Evolutionary conservation across 2,113 vertebrate genomes (phyloP).

Genomic region (Cairina moschata): DNA sequence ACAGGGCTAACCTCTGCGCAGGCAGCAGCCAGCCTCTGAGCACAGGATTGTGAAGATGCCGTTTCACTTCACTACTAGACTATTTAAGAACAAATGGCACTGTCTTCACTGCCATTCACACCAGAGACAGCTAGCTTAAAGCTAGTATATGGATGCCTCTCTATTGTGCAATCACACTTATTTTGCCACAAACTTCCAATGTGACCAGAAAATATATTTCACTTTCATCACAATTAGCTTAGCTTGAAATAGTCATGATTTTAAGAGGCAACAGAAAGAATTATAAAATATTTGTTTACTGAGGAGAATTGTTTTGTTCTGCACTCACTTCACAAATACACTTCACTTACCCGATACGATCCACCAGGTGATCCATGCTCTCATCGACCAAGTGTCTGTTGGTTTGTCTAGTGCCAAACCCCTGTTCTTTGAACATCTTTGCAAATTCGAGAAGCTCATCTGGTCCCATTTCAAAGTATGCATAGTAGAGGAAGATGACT

Average conservation of each 20-base stretch:
- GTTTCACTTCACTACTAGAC: not conserved
- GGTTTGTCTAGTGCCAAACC: constrained; percentile 92
- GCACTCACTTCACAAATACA: not conserved
- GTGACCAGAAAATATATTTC: not conserved
- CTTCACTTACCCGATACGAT: constrained; percentile 88
- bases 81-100: not conserved
- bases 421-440: constrained; percentile 94
- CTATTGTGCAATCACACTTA: not conserved
- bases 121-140: not conserved
- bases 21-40: not conserved
- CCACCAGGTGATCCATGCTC: constrained; percentile 91
- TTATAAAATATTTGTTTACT: not conserved
- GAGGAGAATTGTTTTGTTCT: not conserved
- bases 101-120: not conserved
- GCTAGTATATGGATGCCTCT: not conserved
- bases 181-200: not conserved
- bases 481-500: constrained; percentile 95
- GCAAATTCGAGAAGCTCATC: constrained; percentile 87
- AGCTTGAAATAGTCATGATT: not conserved
- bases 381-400: constrained; percentile 94
- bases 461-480: constrained; percentile 94
- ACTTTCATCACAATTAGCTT: not conserved
- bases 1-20: not conserved
- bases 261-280: not conserved
- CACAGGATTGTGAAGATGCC: not conserved